Evolutionary conservation across 2,113 vertebrate genomes (phyloP).

Genomic region (Telmatochromis brichardi): DNA sequence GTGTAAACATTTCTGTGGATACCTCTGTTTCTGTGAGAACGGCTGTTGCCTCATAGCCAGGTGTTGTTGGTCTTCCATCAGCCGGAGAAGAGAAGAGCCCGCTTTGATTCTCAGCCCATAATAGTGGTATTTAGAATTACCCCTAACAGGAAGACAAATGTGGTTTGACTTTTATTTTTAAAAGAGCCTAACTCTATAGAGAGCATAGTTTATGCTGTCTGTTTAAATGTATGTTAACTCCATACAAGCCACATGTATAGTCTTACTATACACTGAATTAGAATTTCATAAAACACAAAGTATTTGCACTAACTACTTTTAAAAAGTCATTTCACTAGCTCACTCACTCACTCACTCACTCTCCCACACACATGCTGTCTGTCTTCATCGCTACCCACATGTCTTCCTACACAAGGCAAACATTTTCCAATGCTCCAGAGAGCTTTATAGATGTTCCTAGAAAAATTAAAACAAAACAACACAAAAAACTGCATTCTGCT

Average conservation of each 20-base stretch:
- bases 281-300: not conserved
- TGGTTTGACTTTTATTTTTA: not conserved
- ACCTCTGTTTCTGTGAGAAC: slow-evolving; percentile 94
- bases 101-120: slow-evolving; percentile 92
- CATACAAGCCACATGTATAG: not conserved
- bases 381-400: slow-evolving; percentile 13
- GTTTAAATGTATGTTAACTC: not conserved
- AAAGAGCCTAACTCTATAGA: not conserved
- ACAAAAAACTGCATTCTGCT: not conserved
- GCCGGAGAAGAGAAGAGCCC: slow-evolving; percentile 82
- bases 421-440: not conserved
- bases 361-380: slow-evolving; percentile 41
- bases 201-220: not conserved
- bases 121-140: slow-evolving; percentile 94
- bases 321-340: not conserved
- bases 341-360: slow-evolving; percentile 9
- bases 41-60: slow-evolving; percentile 92
- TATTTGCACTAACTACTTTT: not conserved
- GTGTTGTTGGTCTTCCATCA: slow-evolving; percentile 93
- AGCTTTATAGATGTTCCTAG: not conserved
- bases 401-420: not conserved
- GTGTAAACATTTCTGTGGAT: not conserved
- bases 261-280: not conserved
- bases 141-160: slow-evolving; percentile 60
- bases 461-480: not conserved